Evolutionary conservation across 2,888 invertebrate genomes (phyloP).

Genomic region (Polia nebulosa): DNA sequence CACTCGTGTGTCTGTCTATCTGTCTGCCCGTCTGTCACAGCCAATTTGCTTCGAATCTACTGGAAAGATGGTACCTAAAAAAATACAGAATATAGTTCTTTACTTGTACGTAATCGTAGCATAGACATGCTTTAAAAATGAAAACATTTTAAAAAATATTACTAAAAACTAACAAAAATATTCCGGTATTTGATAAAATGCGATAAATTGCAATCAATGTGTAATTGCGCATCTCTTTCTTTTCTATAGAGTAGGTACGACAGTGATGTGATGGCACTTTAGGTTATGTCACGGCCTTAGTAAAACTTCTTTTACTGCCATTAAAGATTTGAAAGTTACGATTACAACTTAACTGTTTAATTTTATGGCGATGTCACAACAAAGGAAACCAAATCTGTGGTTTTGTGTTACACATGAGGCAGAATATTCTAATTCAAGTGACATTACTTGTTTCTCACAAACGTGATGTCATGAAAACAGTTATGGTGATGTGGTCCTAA

Average conservation of each 20-base stretch:
- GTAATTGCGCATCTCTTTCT: not conserved
- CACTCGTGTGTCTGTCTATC: too few relatives aligned
- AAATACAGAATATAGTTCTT: too few relatives aligned
- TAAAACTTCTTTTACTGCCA: slow-evolving; percentile 26
- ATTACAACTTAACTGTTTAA: slow-evolving; percentile 39
- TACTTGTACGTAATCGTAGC: too few relatives aligned
- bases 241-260: not conserved
- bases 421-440: slow-evolving; percentile 51
- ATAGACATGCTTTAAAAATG: too few relatives aligned
- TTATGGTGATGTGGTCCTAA: slow-evolving; percentile 25
- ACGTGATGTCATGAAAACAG: slow-evolving; percentile 54
- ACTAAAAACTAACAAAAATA: too few relatives aligned
- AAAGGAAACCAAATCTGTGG: slow-evolving; percentile 56
- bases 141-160: too few relatives aligned
- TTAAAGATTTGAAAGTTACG: slow-evolving; percentile 34
- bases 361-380: slow-evolving; percentile 50
- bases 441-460: slow-evolving; percentile 46
- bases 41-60: too few relatives aligned
- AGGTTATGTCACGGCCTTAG: not conserved
- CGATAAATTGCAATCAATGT: not conserved
- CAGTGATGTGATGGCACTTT: not conserved
- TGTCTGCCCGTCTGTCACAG: too few relatives aligned
- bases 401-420: slow-evolving; percentile 46
- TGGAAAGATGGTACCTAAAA: too few relatives aligned
- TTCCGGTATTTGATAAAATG: too few relatives aligned